phyloP scores from a whole-genome alignment of 2,113 vertebrate genomes.

The Carettochelys insculpta region DNA sequence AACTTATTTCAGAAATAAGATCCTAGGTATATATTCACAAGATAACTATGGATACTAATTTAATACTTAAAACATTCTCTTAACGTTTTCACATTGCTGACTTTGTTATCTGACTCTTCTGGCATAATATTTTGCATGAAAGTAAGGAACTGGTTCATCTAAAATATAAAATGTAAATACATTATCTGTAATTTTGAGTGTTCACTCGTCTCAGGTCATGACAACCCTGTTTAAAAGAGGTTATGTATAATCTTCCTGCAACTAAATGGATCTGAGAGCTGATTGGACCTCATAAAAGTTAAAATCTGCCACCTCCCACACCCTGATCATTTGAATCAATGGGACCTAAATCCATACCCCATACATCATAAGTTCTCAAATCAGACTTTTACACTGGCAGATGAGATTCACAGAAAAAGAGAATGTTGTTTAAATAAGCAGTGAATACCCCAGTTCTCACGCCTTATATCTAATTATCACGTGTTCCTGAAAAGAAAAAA shows the following conservation, averaged over 20 bases:
- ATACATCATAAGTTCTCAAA: not conserved
- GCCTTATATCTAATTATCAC: slow-evolving; percentile 54
- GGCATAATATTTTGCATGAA: not conserved
- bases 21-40: not conserved
- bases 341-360: not conserved
- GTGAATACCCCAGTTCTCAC: slow-evolving; percentile 53
- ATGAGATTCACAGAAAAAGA: slow-evolving; percentile 35
- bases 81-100: not conserved
- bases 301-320: not conserved
- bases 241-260: not conserved
- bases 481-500: slow-evolving; percentile 53
- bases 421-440: slow-evolving; percentile 61
- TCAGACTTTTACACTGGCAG: not conserved
- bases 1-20: not conserved
- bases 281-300: not conserved
- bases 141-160: not conserved
- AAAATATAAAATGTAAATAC: not conserved
- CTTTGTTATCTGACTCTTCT: not conserved
- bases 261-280: not conserved
- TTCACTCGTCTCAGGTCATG: slow-evolving; percentile 1
- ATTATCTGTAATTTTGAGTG: not conserved
- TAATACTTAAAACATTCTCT: not conserved
- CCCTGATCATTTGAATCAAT: not conserved
- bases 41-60: not conserved
- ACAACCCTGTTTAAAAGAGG: slow-evolving; percentile 13